Conservation (phyloP, 37 sponge, comb jelly and placozoan species). For the Trichoplax adhaerens region DNA sequence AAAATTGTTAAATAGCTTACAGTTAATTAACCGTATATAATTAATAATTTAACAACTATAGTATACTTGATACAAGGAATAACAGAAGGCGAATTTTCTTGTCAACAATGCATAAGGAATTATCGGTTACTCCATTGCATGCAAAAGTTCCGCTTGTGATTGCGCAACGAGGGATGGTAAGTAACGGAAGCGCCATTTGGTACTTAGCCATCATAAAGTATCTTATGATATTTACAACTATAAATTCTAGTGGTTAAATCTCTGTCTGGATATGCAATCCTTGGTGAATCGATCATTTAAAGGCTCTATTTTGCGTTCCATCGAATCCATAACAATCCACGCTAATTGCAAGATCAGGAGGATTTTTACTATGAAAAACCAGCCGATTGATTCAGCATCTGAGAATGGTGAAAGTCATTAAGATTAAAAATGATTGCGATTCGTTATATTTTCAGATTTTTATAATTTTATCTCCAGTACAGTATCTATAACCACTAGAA, state of each 20-base stretch:
- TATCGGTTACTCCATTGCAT: conserved; percentile 40
- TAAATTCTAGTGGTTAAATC: conserved; percentile 44
- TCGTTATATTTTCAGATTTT: too few species aligned
- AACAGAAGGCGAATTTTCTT: conserved; percentile 42
- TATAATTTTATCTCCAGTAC: too few species aligned
- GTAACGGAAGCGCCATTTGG: background rate
- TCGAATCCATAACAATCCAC: conserved; percentile 41
- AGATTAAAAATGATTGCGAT: too few species aligned
- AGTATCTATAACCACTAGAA: too few species aligned
- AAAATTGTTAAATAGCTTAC: too few species aligned
- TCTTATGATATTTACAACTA: background rate
- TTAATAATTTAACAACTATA: background rate
- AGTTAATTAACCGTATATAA: too few species aligned
- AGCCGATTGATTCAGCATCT: conserved; percentile 1
- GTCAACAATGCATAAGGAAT: conserved; percentile 46
- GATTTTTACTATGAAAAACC: conserved; percentile 37
- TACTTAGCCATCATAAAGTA: conserved; percentile 5
- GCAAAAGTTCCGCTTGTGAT: conserved; percentile 38
- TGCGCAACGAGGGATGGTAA: conserved; percentile 26
- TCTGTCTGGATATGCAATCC: conserved; percentile 45
- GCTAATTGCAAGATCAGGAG: conserved; percentile 40
- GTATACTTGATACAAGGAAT: conserved; percentile 27
- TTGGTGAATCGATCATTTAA: conserved; percentile 31
- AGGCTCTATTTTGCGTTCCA: conserved; percentile 22
- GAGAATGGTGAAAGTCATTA: too few species aligned